phyloP scores from a whole-genome alignment of 1,140 invertebrate genomes.

The Drosophila azteca region DNA sequence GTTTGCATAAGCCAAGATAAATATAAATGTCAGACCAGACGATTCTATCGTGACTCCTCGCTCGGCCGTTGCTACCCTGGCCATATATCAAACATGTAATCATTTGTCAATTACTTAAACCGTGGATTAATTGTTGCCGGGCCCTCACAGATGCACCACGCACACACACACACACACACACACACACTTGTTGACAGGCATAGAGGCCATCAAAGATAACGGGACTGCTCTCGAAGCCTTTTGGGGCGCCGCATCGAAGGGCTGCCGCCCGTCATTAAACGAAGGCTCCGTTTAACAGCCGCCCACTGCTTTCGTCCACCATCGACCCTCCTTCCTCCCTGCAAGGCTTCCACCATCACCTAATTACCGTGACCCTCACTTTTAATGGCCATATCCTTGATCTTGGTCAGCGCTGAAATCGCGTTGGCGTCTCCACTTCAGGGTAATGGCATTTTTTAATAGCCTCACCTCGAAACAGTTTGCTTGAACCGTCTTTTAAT shows the following conservation, averaged over 20 bases:
- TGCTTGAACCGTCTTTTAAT: conserved; percentile 21
- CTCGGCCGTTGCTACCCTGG: conserved; percentile 36
- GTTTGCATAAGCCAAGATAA: conserved; percentile 60
- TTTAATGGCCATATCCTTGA: conserved; percentile 50
- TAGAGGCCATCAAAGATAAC: conserved; percentile 65
- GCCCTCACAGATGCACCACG: conserved; percentile 5
- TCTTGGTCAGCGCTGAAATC: conserved; percentile 26
- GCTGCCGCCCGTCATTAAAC: conserved; percentile 55
- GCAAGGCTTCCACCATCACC: conserved; percentile 4
- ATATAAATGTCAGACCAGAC: conserved; percentile 40
- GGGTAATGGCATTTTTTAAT: conserved; percentile 41
- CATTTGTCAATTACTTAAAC: conserved; percentile 82
- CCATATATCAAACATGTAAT: conserved; percentile 72
- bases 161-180: conserved; percentile 10
- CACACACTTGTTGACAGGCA: conserved; percentile 55
- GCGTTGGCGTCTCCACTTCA: conserved; percentile 17
- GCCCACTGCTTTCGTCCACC: background rate
- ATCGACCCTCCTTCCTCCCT: background rate
- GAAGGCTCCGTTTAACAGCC: conserved; percentile 25
- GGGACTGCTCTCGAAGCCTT: conserved; percentile 4
- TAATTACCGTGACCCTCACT: conserved; percentile 34
- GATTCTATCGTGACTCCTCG: conserved; percentile 18
- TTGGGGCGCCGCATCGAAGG: conserved; percentile 51
- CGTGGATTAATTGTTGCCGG: conserved; percentile 72
- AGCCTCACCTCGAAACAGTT: conserved; percentile 22